Percentiles rank a stretch among this genome's conserved stretches.
phyloP scores from a whole-genome alignment of 1,140 invertebrate species.

The Pseudomyrmex flavicornis region DNA sequence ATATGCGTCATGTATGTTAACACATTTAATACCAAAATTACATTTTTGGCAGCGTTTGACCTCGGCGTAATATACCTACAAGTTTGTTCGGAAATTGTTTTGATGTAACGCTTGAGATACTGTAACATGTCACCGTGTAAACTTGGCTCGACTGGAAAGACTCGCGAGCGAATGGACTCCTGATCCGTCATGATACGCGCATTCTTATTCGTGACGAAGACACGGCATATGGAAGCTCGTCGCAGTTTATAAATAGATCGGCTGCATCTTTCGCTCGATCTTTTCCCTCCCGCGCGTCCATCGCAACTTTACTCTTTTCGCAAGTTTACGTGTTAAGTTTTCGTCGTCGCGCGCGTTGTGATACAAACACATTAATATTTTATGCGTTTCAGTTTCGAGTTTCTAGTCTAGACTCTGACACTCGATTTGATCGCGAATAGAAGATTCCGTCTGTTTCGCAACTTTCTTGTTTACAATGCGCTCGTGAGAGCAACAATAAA shows the following conservation, averaged over 20 bases:
- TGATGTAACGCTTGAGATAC: slow-evolving; percentile 11
- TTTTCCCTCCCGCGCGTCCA: neutral
- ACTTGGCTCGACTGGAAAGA: slow-evolving; percentile 38
- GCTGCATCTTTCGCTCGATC: slow-evolving; percentile 49
- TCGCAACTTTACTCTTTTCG: slow-evolving; percentile 43
- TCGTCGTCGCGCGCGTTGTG: no score
- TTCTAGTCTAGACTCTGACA: neutral
- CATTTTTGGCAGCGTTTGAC: slow-evolving; percentile 16
- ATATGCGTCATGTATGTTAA: neutral
- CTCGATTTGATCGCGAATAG: neutral
- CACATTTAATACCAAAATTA: slow-evolving; percentile 37
- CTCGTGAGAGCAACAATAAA: neutral
- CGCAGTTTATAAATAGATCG: slow-evolving; percentile 63
- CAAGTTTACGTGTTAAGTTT: neutral
- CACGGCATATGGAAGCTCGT: slow-evolving; percentile 51
- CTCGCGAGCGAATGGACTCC: neutral
- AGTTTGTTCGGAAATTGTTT: slow-evolving; percentile 11
- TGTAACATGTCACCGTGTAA: neutral
- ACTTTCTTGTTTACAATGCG: slow-evolving; percentile 33
- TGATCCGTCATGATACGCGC: neutral
- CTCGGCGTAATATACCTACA: neutral
- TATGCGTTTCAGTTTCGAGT: neutral
- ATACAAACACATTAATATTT: no score
- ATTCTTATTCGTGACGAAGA: slow-evolving; percentile 36
- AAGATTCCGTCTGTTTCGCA: neutral